phyloP scores from a whole-genome alignment of 2,888 invertebrate genomes.

The Drosophila rellima region DNA sequence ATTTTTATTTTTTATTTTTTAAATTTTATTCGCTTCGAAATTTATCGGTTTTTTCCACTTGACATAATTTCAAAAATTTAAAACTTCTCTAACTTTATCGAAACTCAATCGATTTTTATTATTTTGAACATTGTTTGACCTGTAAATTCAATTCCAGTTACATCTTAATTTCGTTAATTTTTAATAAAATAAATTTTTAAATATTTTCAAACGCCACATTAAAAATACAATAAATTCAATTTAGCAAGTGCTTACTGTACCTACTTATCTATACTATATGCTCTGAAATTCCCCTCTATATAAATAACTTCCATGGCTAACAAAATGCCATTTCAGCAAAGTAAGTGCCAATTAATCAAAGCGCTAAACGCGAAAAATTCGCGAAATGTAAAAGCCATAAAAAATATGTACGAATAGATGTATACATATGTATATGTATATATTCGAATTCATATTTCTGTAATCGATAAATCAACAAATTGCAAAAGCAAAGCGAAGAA shows the following conservation, averaged over 20 bases:
- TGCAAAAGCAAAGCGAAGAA: conserved; percentile 9
- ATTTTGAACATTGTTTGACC: no score
- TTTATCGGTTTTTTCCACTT: not conserved
- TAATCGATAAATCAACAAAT: conserved; percentile 54
- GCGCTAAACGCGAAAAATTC: conserved; percentile 26
- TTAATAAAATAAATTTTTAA: no score
- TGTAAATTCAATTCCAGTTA: not conserved
- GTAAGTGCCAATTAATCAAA: conserved; percentile 68
- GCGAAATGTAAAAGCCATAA: conserved; percentile 43
- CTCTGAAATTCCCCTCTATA: conserved; percentile 7
- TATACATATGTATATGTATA: no score
- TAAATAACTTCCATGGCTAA: conserved; percentile 5
- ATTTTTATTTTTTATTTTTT: not conserved
- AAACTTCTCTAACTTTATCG: not conserved
- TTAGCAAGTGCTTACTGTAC: not conserved
- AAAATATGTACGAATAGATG: conserved; percentile 17
- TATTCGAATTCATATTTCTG: conserved; percentile 20
- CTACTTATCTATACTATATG: conserved; percentile 3
- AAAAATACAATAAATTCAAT: not conserved
- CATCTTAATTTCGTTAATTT: not conserved
- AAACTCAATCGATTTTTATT: not conserved
- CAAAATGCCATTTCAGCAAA: conserved; percentile 23
- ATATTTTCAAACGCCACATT: not conserved
- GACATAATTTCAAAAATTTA: not conserved
- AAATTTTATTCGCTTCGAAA: not conserved